These are phyloP conservation scores for Bombus polaris DNA, from an alignment of 1,140 invertebrate species.

Conservation along the genomic window DNA sequence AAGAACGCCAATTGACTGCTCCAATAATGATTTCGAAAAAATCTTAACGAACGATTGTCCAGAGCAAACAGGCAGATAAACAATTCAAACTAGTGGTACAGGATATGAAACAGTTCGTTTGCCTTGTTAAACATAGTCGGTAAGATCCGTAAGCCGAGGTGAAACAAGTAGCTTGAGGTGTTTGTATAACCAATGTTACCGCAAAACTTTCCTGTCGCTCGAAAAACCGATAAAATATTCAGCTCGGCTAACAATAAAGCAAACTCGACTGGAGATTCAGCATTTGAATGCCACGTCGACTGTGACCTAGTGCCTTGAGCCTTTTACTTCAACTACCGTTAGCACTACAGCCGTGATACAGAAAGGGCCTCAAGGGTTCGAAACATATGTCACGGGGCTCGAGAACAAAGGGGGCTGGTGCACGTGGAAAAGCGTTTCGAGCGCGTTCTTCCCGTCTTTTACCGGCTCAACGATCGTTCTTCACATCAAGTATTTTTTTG, in stretches of 20 bases:
- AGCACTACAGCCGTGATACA: constrained; percentile 33
- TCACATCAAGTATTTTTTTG: not conserved
- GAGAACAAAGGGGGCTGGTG: constrained; percentile 52
- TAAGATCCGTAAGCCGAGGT: not conserved
- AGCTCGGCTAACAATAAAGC: constrained; percentile 38
- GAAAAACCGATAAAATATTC: constrained; percentile 51
- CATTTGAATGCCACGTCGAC: constrained; percentile 38
- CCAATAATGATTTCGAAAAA: not conserved
- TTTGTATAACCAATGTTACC: constrained; percentile 14
- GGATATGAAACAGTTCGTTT: not conserved
- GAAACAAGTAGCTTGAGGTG: not conserved
- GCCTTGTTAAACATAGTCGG: constrained; percentile 12
- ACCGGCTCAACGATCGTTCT: constrained; percentile 20
- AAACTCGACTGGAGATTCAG: constrained; percentile 25
- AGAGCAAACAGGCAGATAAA: not conserved
- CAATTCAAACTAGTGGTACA: no score
- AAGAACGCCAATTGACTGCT: not conserved
- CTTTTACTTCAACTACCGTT: constrained; percentile 49
- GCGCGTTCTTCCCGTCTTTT: constrained; percentile 19
- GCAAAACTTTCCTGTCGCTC: constrained; percentile 21
- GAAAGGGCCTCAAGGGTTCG: constrained; percentile 47
- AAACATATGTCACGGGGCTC: constrained; percentile 59
- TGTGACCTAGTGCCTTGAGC: constrained; percentile 50
- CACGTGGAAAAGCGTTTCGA: constrained; percentile 37
- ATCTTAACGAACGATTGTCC: not conserved